A percentile compares a stretch with the other conserved stretches of the same genome.
Evolutionary conservation across 2,888 invertebrate genomes (phyloP).

Genomic region (Venustoraphidia nigricollis): DNA sequence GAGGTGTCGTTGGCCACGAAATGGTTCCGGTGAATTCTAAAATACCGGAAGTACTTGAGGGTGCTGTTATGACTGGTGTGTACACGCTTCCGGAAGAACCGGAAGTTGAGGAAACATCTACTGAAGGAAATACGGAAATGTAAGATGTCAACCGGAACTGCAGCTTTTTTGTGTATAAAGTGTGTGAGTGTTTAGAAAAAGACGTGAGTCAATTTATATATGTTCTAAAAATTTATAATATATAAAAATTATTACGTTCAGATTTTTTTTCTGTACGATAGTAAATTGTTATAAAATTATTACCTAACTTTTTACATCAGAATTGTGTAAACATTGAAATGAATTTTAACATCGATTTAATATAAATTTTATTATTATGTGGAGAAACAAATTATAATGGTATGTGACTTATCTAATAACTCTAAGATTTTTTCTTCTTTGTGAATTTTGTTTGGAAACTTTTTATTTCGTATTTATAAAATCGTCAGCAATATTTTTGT

Average conservation of each 20-base stretch:
- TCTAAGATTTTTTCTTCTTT: too few relatives aligned
- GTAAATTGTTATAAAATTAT: too few relatives aligned
- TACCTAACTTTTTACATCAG: background rate
- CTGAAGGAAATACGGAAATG: conserved; percentile 30
- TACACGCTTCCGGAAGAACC: conserved; percentile 40
- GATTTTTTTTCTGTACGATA: too few relatives aligned
- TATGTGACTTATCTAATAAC: too few relatives aligned
- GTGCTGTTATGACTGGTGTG: conserved; percentile 31
- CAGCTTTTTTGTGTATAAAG: background rate
- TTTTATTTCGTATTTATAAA: too few relatives aligned
- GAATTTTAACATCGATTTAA: too few relatives aligned
- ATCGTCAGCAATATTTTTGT: too few relatives aligned
- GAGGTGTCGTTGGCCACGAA: conserved; percentile 19
- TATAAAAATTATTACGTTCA: too few relatives aligned
- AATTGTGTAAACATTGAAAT: background rate
- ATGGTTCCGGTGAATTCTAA: conserved; percentile 23
- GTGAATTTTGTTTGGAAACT: too few relatives aligned
- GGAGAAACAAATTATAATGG: too few relatives aligned
- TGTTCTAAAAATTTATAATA: background rate
- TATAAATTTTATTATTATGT: too few relatives aligned
- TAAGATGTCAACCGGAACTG: conserved; percentile 12
- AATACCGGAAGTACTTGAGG: conserved; percentile 27
- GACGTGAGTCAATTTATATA: background rate
- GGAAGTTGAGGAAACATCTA: conserved; percentile 31
- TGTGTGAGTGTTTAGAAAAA: background rate